These are phyloP conservation scores for Lissonota sp. DNA, from an alignment of 2,888 invertebrate species.

Conservation along the genomic window DNA sequence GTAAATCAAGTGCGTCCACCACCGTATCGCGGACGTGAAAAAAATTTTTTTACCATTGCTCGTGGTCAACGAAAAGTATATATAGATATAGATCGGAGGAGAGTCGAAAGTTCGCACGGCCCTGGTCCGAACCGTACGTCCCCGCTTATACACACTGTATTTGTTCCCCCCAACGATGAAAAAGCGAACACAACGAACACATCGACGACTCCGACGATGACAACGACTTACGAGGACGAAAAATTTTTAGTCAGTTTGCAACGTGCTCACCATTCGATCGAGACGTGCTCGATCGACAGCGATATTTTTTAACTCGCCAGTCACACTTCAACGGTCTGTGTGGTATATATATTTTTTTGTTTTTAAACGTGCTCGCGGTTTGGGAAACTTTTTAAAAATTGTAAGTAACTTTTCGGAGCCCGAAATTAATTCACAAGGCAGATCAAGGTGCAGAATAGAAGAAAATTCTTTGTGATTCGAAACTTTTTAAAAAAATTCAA, in stretches of 20 bases:
- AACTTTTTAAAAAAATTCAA: no score
- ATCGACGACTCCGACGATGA: conserved; percentile 22
- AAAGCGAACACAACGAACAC: conserved; percentile 6
- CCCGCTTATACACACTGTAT: conserved; percentile 18
- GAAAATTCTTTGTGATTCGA: no score
- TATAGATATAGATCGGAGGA: not conserved
- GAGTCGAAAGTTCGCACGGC: conserved; percentile 70
- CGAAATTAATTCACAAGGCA: no score
- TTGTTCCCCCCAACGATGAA: conserved; percentile 24
- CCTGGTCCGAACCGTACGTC: conserved; percentile 66
- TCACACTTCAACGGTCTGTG: not conserved
- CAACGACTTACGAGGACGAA: conserved; percentile 57
- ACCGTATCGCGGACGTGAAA: no score
- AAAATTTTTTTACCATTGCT: no score
- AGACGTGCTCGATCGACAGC: conserved; percentile 40
- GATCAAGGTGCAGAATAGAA: no score
- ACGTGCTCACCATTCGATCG: conserved; percentile 72
- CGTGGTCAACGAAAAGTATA: not conserved
- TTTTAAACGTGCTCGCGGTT: no score
- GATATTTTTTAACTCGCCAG: conserved; percentile 19
- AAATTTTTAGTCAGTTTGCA: conserved; percentile 74
- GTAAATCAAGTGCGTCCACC: no score
- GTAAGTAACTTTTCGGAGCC: no score
- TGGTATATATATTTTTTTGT: no score
- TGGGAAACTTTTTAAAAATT: no score